Evolutionary conservation across 2,797 vertebrate genomes (phyloP).

Genomic region (Acomys russatus): DNA sequence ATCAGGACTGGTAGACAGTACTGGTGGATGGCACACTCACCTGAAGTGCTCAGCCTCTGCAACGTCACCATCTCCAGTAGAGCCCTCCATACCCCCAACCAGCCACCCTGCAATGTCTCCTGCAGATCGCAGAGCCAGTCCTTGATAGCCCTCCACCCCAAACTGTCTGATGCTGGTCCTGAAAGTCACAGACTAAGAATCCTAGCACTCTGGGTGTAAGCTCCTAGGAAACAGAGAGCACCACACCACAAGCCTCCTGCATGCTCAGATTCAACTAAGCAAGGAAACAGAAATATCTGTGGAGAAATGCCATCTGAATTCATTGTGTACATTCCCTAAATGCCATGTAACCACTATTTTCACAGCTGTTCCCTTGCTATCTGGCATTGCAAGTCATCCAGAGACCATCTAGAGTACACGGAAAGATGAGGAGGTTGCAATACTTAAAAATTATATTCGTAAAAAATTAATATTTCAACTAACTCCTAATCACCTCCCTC

Average conservation of each 20-base stretch:
- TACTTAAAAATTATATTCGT: no score
- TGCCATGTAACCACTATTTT: background rate
- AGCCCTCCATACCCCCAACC: background rate
- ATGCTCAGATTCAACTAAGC: background rate
- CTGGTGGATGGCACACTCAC: background rate
- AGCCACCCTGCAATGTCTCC: background rate
- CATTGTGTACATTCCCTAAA: background rate
- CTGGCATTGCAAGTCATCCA: background rate
- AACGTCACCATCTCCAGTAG: background rate
- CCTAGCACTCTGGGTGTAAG: background rate
- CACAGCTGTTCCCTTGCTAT: background rate
- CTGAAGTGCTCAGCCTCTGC: background rate
- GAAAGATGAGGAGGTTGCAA: background rate
- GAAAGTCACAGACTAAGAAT: background rate
- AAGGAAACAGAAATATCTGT: background rate
- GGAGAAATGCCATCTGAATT: background rate
- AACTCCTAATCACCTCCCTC: no score
- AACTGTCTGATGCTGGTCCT: background rate
- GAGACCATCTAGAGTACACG: background rate
- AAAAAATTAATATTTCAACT: no score
- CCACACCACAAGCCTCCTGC: background rate
- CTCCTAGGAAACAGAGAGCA: background rate
- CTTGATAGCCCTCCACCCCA: background rate
- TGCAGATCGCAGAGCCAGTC: background rate
- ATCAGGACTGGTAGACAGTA: background rate